Base-by-base conservation (phyloP, 2,113 vertebrate species). In the Pseudorasbora parva region DNA sequence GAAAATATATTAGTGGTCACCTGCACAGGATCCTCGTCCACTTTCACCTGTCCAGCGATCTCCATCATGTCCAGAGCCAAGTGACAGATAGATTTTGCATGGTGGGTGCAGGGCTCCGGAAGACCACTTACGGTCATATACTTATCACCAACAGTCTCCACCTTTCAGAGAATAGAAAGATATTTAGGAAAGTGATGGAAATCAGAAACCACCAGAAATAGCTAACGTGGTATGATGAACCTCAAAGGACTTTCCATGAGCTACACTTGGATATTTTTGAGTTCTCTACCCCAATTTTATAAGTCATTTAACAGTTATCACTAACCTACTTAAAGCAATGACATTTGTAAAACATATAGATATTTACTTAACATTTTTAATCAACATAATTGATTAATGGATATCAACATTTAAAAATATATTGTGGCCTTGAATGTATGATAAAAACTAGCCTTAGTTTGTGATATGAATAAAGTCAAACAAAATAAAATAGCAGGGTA, bases 81-180 rank as follows among this genome's bases (percentile, higher is more conserved):
- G 89, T 99, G 97, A 88, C 98, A 97, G 88, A 99, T 97, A 9
- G 98, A 99, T 84, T 97, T 95, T 84, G 98, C 98, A 23, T 99
- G 98, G 89, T 99, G 98, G 71, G 95, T 95, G 87, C 98, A 99
- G 0, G 97, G 97, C 88, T 99, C 98, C 10, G 98, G 98, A 8
- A 99, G 94, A 60, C 98, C 98, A 68, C 98, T 99, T 88, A 99
- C 98, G 0, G 98, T 99, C 98, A 99, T 99, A 72, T 99, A 99
- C 85, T 99, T 99, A 90, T 99, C 98, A 6, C 98, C 98, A 51
- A 99, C 98, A 0, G 98, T 99, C 92, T 99, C 98, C 93, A 99
- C 98, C 98, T 99, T 90, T 25, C 51, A 62, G 23, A 21, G 27
- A 68, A 69, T 1, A 69, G 25, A 81, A 8, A 80, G 12, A 60